A percentile compares a stretch with the other conserved stretches of the same genome.
phyloP scores from a whole-genome alignment of 2,888 invertebrate species.

The Sesamia inferens region DNA sequence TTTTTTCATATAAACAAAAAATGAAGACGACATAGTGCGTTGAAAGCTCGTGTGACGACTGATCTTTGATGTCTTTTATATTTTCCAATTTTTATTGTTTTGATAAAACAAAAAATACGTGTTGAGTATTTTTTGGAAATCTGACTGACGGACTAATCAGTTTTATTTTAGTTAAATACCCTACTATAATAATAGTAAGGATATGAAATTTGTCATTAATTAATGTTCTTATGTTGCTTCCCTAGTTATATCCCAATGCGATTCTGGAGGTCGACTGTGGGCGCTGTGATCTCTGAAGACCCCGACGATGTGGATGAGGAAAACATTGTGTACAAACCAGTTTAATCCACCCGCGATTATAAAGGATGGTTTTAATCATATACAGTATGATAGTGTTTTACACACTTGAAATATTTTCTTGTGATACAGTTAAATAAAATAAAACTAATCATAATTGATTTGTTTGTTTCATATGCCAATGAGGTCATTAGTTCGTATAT shows the following conservation, averaged over 20 bases:
- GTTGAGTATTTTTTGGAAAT: no score
- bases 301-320: slow-evolving; percentile 70
- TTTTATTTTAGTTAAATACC: no score
- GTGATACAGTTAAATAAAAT: slow-evolving; percentile 17
- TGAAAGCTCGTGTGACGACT: no score
- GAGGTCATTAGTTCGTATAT: not conserved
- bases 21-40: no score
- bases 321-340: slow-evolving; percentile 68
- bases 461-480: not conserved
- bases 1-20: no score
- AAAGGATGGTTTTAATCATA: slow-evolving; percentile 14
- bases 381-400: slow-evolving; percentile 14
- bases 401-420: not conserved
- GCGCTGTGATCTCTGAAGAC: slow-evolving; percentile 52
- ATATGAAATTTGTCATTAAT: no score
- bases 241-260: slow-evolving; percentile 40
- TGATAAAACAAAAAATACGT: no score
- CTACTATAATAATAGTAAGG: no score
- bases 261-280: slow-evolving; percentile 46
- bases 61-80: no score
- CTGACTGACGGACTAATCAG: no score
- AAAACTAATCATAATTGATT: slow-evolving; percentile 9
- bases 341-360: slow-evolving; percentile 57
- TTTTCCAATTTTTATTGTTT: no score
- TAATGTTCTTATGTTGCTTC: not conserved